A percentile compares a stretch with the other conserved stretches of the same genome.
Evolutionary conservation across 2,888 invertebrate genomes (phyloP).

Genomic region (Hyposoter didymator): DNA sequence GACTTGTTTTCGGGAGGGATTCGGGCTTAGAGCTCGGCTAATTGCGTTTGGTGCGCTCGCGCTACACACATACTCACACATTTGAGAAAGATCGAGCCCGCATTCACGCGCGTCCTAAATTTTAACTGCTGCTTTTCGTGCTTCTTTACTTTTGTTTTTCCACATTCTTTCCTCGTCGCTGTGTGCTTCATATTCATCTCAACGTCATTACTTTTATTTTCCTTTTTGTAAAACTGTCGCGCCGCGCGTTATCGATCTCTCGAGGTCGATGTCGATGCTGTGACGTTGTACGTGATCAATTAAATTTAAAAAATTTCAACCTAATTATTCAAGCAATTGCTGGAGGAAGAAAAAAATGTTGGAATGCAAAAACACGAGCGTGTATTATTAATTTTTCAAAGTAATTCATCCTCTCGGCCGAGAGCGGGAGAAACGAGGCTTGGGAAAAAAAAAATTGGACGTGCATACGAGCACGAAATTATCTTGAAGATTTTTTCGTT

Average conservation of each 20-base stretch:
- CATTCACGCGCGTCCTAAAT: conserved; percentile 40
- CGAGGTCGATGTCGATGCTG: neutral
- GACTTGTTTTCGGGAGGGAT: conserved; percentile 76
- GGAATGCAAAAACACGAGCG: neutral
- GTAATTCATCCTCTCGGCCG: neutral
- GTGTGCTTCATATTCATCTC: neutral
- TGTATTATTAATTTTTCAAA: neutral
- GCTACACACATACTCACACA: conserved; percentile 37
- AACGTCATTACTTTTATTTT: conserved; percentile 13
- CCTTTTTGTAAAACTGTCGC: neutral
- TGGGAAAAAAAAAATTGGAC: neutral
- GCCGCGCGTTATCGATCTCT: neutral
- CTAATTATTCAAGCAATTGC: neutral
- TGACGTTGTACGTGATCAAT: neutral
- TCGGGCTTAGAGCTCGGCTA: conserved; percentile 80
- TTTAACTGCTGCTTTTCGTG: conserved; percentile 51
- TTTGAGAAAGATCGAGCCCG: conserved; percentile 7
- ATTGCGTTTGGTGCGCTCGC: conserved; percentile 81
- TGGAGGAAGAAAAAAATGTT: neutral
- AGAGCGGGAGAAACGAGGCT: neutral
- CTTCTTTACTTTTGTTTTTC: conserved; percentile 40
- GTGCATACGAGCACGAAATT: conserved; percentile 39
- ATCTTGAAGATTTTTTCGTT: conserved; percentile 52
- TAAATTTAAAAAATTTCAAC: neutral
- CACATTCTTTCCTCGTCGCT: neutral